These are phyloP conservation scores for Antechinus stuartii DNA, from an alignment of 2,113 vertebrate species.

Conservation along the genomic window DNA sequence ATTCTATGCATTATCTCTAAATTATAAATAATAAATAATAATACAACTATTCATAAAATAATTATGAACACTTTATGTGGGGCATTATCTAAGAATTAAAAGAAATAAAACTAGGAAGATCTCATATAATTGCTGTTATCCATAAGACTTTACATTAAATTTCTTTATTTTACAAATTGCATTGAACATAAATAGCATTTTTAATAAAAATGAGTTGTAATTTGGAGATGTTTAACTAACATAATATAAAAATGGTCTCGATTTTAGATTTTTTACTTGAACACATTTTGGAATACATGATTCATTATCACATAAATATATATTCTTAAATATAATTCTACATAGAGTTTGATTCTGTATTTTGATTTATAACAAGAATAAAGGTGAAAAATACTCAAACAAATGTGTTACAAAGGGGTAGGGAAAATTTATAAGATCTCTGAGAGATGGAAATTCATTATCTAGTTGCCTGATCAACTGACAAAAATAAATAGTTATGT, in stretches of 20 bases:
- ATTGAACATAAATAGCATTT: neutral
- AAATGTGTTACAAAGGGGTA: neutral
- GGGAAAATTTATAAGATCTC: neutral
- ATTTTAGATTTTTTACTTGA: neutral
- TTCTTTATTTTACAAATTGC: neutral
- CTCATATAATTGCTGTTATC: neutral
- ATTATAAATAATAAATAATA: neutral
- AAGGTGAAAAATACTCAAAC: neutral
- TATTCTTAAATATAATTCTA: neutral
- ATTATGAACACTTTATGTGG: neutral
- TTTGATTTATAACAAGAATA: neutral
- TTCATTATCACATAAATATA: neutral
- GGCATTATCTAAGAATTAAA: neutral
- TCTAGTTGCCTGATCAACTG: neutral
- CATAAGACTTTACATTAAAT: neutral
- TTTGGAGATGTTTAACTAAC: neutral
- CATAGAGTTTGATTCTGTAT: neutral
- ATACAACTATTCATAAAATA: neutral
- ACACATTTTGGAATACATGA: neutral
- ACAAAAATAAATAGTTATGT: neutral
- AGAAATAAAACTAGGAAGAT: neutral
- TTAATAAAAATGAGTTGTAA: neutral
- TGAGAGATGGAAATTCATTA: neutral
- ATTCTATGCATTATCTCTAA: neutral
- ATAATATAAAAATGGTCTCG: neutral